Evolutionary conservation across 2,113 vertebrate genomes (phyloP).

Genomic region (Alexandromys fortis): DNA sequence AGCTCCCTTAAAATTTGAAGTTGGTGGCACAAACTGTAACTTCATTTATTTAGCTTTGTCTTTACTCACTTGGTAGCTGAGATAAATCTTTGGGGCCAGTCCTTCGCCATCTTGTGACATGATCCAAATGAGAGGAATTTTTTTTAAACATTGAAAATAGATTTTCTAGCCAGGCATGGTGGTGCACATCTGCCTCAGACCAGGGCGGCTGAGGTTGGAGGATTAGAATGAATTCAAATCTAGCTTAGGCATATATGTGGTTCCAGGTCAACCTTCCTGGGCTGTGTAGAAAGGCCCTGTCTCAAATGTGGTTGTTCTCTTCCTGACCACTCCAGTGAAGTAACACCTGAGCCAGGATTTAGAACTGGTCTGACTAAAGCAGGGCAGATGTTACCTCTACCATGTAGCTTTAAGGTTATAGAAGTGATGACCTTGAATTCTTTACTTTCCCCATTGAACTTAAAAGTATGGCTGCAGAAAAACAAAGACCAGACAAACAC

Average conservation of each 20-base stretch:
- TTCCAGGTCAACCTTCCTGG: neutral
- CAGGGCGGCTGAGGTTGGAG: neutral
- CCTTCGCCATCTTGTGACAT: neutral
- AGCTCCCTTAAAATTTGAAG: neutral
- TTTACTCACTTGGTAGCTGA: neutral
- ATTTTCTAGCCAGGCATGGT: neutral
- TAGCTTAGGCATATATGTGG: neutral
- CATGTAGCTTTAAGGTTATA: neutral
- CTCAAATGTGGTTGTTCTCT: neutral
- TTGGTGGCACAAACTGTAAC: neutral
- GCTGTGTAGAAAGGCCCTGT: neutral
- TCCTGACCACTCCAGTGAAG: neutral
- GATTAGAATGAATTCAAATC: neutral
- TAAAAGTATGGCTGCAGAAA: neutral
- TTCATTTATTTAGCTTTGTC: neutral
- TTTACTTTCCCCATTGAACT: neutral
- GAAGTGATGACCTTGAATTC: slow-evolving; percentile 24
- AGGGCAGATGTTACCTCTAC: neutral
- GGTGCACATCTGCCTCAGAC: neutral
- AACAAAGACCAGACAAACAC: neutral
- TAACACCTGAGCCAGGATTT: neutral
- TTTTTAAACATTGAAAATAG: neutral
- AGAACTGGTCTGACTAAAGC: neutral
- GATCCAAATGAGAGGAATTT: neutral
- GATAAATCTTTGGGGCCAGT: neutral